Evolutionary conservation across 2,888 invertebrate genomes (phyloP).

Genomic region (Dyspetes luteomarginatus): DNA sequence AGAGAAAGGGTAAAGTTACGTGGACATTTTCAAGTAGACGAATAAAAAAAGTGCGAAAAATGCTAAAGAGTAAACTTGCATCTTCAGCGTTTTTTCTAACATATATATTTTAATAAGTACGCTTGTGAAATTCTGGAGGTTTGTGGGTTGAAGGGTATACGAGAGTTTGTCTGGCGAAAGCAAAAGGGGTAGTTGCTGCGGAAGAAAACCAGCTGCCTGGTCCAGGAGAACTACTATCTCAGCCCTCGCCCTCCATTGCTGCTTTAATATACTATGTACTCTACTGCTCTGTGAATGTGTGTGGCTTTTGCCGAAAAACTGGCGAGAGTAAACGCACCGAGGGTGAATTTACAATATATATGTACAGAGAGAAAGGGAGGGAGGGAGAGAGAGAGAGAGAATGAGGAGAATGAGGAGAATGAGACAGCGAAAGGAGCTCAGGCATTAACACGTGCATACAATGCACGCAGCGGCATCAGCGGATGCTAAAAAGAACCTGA

Average conservation of each 20-base stretch:
- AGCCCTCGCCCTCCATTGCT: background rate
- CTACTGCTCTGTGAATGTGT: slow-evolving; percentile 27
- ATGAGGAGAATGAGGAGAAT: slow-evolving; percentile 16
- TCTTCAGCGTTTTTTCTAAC: too few relatives aligned
- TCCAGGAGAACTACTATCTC: slow-evolving; percentile 48
- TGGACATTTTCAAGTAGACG: slow-evolving; percentile 9
- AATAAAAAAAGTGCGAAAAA: slow-evolving; percentile 40
- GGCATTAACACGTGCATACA: slow-evolving; percentile 55
- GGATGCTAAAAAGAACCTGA: slow-evolving; percentile 4
- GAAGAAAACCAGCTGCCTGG: slow-evolving; percentile 63
- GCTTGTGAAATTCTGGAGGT: slow-evolving; percentile 43
- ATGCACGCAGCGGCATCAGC: slow-evolving; percentile 42
- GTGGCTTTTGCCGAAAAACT: slow-evolving; percentile 50
- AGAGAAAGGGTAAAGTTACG: background rate
- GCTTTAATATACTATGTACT: slow-evolving; percentile 15
- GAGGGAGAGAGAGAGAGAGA: slow-evolving; percentile 27
- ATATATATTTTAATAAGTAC: background rate
- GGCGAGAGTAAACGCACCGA: slow-evolving; percentile 48
- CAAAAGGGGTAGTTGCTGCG: slow-evolving; percentile 32
- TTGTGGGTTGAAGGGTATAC: slow-evolving; percentile 38
- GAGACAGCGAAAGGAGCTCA: slow-evolving; percentile 29
- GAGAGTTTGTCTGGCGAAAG: slow-evolving; percentile 32
- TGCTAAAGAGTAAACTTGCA: background rate
- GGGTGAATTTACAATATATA: background rate
- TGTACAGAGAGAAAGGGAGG: background rate